phyloP scores from a whole-genome alignment of 2,113 vertebrate genomes.

The Aix galericulata region DNA sequence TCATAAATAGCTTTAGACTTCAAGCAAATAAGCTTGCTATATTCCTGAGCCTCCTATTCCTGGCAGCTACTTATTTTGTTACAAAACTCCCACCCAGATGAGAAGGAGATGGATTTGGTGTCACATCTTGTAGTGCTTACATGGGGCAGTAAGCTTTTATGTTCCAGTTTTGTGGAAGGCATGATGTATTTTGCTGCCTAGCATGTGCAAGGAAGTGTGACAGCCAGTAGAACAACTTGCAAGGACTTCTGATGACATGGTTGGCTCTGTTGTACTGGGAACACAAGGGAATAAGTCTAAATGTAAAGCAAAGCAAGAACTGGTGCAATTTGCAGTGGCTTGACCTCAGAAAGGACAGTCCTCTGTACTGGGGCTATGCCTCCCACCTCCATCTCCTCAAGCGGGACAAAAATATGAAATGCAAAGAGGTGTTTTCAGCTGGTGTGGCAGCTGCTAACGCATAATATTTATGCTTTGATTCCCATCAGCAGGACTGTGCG shows the following conservation, averaged over 20 bases:
- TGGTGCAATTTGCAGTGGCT: not conserved
- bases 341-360: not conserved
- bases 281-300: not conserved
- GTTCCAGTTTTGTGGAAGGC: not conserved
- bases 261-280: not conserved
- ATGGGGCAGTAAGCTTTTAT: not conserved
- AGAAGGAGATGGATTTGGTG: not conserved
- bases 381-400: not conserved
- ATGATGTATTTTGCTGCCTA: not conserved
- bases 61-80: not conserved
- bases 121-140: not conserved
- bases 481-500: not conserved
- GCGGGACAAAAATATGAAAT: not conserved
- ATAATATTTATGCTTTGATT: not conserved
- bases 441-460: not conserved
- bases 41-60: not conserved
- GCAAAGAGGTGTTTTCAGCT: constrained; percentile 27
- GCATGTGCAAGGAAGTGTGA: not conserved
- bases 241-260: not conserved
- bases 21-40: not conserved
- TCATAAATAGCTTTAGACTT: not conserved
- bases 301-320: not conserved
- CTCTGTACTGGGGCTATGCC: not conserved
- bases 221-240: not conserved
- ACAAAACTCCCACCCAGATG: not conserved